Evolutionary conservation across 2,113 vertebrate species (phyloP), one percentile per base, ranked within the genome.

Genomic region (Procavia capensis): DNA sequence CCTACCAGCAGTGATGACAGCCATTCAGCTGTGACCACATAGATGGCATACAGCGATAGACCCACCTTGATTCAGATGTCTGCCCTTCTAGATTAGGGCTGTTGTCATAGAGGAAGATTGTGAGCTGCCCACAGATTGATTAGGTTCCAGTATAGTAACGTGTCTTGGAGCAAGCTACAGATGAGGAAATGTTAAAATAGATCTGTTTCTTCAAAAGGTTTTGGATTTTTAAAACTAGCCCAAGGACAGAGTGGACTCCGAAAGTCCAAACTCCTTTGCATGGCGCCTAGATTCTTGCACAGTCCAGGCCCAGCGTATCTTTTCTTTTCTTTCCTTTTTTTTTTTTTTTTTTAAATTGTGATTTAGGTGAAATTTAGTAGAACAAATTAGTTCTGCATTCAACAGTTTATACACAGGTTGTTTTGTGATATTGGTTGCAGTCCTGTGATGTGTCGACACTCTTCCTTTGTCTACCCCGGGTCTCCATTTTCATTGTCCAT

Each of bases 201-300:
- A 50, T 43, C 63, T 85, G 39, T 79, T 90, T 84, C 36, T 90
- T 88, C 13, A 31, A 17, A 24, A 72, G 47, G 25, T 59, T 85
- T 95, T 97, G 75, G 41, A 43, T 70, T 90, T 93, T 87, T 16
- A 91, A 29, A 85, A n/a, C n/a, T 70, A 95, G 11, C 2, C 47
- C 43, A 47, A 31, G 47, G 36, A 41, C 13, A 82, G 8, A 31
- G 88, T 93, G 79, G 31, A 90, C 61, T 92, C 19, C 64, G 68
- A 92, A 91, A 74, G 16, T 20, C 47, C n/a, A 54, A 24, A 16
- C 36, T 82, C 20, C 41, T 70, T 85, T 61, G n/a, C 13, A 5
- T 72, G 85, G 29, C 29, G 34, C 2, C 2, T 17, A 84, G 31
- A 76, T 82, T 82, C 34, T 89, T 41, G 81, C 25, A 24, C 25